Base-by-base conservation (phyloP, 2,888 invertebrate genomes). In the Pseudoips prasinana region DNA sequence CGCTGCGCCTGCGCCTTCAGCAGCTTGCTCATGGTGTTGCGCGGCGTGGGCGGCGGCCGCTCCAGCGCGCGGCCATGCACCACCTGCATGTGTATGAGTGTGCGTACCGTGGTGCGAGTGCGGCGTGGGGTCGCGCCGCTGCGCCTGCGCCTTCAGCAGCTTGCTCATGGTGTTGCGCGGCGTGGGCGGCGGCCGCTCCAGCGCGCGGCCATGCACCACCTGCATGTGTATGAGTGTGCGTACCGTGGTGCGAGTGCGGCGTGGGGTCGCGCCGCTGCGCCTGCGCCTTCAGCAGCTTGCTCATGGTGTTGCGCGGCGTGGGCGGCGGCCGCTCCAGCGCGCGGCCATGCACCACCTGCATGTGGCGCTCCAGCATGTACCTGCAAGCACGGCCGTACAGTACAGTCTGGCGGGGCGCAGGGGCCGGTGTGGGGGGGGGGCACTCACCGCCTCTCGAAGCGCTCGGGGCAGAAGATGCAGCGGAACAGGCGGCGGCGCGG, bases 241-340 rank as follows among this genome's bases (percentile, higher is more conserved):
- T 25, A 39, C 39, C 39, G 5, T n/a, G 1, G 19, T 14, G 43
- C n/a, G 25, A 18, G 18, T 30, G 23, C 30, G 25, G 26, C 10
- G 50, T 33, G 8, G 10, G 28, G 22, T 45, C 45, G 39, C 36
- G 30, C 33, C 61, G 66, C 65, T 73, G 72, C 51, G 85, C 79
- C 73, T 85, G 84, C 59, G 75, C 75, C 66, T 89, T 88, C 30
- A 89, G 81, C 70, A 88, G 72, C 68, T 88, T 88, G 77, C 81
- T 84, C 89, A 89, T 89, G 50, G 89, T 89, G 72, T 87, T 89
- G 42, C 87, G 73, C 45, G 87, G 86, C 40, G 84, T 81, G 55
- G 86, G 80, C 49, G 84, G 85, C 44, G 82, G 79, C 4, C 84
- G 76, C 71, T 89, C 89, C 45, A 85, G 74, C 48, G 85, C 71